Evolutionary conservation across 1,140 invertebrate genomes (phyloP).

Genomic region (Proales similis): DNA sequence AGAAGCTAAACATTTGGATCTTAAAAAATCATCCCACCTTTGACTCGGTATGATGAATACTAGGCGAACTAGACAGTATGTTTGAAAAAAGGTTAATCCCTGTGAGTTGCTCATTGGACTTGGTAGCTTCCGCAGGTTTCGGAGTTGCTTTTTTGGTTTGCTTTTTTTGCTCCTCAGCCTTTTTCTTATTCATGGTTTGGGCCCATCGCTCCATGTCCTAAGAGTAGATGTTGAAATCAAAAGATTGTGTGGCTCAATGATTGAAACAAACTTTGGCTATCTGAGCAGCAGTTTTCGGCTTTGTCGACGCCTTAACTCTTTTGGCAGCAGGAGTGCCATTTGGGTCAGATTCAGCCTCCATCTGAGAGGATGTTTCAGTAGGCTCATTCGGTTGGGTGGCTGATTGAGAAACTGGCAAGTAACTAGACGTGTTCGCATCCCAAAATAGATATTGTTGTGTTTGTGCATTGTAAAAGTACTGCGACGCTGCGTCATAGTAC

Average conservation of each 20-base stretch:
- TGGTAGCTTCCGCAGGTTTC: constrained; percentile 37
- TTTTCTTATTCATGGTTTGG: constrained; percentile 90
- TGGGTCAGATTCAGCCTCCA: constrained; percentile 41
- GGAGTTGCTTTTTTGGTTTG: constrained; percentile 49
- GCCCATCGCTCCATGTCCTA: constrained; percentile 89
- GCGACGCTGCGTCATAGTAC: constrained; percentile 86
- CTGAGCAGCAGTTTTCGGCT: constrained; percentile 93
- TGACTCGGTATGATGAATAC: too few relatives aligned
- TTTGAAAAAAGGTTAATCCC: too few relatives aligned
- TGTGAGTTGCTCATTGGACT: too few relatives aligned
- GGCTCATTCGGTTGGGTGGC: constrained; percentile 41
- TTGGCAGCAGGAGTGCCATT: constrained; percentile 40
- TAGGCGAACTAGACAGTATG: too few relatives aligned
- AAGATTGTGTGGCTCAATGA: not conserved
- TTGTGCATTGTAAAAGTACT: constrained; percentile 68
- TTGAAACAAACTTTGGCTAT: constrained; percentile 70
- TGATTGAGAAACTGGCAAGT: constrained; percentile 37
- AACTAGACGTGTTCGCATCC: constrained; percentile 57
- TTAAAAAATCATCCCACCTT: too few relatives aligned
- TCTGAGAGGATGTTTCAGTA: constrained; percentile 44
- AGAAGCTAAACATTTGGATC: too few relatives aligned
- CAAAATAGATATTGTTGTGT: constrained; percentile 88
- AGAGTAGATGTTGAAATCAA: not conserved
- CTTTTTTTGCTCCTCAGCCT: constrained; percentile 63
- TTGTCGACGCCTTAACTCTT: constrained; percentile 65